These are phyloP conservation scores for Engystomops pustulosus DNA, from an alignment of 2,113 vertebrate species.

Conservation along the genomic window DNA sequence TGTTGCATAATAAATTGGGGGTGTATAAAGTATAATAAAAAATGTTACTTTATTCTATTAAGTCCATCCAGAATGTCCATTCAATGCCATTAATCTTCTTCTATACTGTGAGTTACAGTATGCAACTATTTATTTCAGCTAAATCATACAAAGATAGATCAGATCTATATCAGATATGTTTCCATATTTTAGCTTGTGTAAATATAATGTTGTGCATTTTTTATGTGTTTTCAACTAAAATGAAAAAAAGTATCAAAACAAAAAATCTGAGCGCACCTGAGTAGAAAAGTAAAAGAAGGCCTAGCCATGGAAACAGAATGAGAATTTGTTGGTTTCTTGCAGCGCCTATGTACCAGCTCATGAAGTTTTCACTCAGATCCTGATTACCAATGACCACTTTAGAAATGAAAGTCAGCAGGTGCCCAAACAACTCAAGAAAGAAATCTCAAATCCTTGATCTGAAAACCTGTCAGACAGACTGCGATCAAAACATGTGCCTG, in stretches of 20 bases:
- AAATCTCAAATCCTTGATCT: neutral
- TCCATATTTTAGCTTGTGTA: too few species aligned
- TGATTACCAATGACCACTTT: slow-evolving; percentile 4
- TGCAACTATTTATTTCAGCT: too few species aligned
- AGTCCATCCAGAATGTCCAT: too few species aligned
- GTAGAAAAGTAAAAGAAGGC: too few species aligned
- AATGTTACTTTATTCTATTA: too few species aligned
- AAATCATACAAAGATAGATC: too few species aligned
- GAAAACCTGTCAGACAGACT: neutral
- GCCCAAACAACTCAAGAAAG: neutral
- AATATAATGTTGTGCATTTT: neutral
- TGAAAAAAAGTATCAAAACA: neutral
- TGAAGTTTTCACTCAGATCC: neutral
- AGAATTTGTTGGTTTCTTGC: neutral
- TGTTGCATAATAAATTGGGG: too few species aligned
- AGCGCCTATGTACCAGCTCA: neutral
- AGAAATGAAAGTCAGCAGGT: slow-evolving; percentile 32
- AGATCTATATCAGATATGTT: too few species aligned
- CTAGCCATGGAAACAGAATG: neutral
- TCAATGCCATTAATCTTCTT: too few species aligned
- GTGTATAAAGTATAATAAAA: too few species aligned
- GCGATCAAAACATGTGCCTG: neutral
- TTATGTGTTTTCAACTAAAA: neutral
- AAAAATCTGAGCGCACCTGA: neutral
- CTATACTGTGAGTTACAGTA: too few species aligned